These are phyloP conservation scores for Phoenicopterus ruber DNA, from an alignment of 2,113 vertebrate species.

Conservation along the genomic window DNA sequence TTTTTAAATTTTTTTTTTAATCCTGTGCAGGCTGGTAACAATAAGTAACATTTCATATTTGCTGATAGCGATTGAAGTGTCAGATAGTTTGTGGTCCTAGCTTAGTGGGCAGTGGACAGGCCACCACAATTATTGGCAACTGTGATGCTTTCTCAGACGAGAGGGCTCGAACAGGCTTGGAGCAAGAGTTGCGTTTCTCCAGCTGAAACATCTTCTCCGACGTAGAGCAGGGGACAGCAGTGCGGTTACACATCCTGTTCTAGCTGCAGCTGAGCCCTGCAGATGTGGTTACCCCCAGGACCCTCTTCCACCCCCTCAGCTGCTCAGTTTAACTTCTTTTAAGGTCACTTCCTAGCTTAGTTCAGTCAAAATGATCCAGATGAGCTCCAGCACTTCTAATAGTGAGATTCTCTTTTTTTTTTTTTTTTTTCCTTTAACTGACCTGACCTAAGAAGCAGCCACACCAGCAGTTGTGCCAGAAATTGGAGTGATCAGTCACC, in stretches of 20 bases:
- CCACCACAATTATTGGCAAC: neutral
- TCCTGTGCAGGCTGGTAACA: neutral
- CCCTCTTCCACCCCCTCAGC: neutral
- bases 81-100: neutral
- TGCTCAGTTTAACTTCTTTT: neutral
- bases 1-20: neutral
- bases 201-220: neutral
- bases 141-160: neutral
- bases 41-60: neutral
- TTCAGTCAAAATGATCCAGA: neutral
- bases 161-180: neutral
- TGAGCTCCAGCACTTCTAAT: neutral
- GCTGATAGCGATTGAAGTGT: neutral
- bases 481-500: neutral
- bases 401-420: neutral
- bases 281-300: neutral
- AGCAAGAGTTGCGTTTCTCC: neutral
- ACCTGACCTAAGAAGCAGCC: neutral
- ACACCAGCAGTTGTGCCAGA: neutral
- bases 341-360: neutral
- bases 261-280: neutral
- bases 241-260: conserved; percentile 29
- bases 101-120: neutral
- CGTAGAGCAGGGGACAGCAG: neutral
- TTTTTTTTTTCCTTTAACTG: neutral